phyloP scores from a whole-genome alignment of 2,888 invertebrate genomes.

The Agrochola circellaris region DNA sequence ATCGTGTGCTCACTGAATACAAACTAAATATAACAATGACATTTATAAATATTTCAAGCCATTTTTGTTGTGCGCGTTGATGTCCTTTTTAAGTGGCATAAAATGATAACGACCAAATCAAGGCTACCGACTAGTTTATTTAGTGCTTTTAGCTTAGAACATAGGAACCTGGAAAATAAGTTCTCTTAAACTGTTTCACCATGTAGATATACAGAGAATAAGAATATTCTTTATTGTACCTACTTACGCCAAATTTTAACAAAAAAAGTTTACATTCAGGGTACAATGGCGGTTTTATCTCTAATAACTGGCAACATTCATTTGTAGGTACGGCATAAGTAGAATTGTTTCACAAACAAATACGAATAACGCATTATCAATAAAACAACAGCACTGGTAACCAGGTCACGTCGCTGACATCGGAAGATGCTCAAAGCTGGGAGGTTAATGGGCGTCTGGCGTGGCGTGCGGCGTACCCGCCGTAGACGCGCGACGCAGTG shows the following conservation, averaged over 20 bases:
- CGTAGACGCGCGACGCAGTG: not conserved
- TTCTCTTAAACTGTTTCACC: not conserved
- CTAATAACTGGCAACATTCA: not conserved
- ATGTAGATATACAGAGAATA: not conserved
- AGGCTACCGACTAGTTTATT: not conserved
- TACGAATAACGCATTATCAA: conserved; percentile 4
- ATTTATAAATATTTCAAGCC: conserved; percentile 9
- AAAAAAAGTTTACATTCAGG: not conserved
- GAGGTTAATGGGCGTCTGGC: conserved; percentile 56
- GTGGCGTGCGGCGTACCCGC: not conserved
- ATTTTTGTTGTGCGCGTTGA: not conserved
- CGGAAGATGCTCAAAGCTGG: conserved; percentile 22
- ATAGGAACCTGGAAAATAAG: not conserved
- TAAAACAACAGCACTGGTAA: conserved; percentile 41
- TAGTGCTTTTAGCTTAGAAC: not conserved
- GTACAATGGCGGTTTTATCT: not conserved
- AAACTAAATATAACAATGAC: conserved; percentile 51
- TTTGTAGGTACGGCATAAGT: not conserved
- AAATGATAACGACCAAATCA: not conserved
- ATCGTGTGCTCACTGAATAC: conserved; percentile 30
- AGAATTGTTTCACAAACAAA: conserved; percentile 18
- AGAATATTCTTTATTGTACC: not conserved
- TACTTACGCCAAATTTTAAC: not conserved
- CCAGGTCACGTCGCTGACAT: conserved; percentile 49
- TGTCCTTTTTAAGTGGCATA: conserved; percentile 11